phyloP scores from a whole-genome alignment of 2,797 vertebrate genomes.

The Coreius guichenoti region DNA sequence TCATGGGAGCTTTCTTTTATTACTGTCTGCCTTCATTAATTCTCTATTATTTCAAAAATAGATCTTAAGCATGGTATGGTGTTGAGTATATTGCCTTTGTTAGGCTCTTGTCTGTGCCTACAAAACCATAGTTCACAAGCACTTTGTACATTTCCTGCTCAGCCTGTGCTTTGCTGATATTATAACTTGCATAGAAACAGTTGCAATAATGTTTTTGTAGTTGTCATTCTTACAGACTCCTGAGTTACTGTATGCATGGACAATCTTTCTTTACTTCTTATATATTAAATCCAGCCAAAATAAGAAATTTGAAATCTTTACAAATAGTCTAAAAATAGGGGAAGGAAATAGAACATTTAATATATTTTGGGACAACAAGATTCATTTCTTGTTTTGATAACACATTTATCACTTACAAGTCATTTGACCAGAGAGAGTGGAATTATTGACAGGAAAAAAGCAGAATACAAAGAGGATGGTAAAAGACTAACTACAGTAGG shows the following conservation, averaged over 20 bases:
- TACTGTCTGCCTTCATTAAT: background rate
- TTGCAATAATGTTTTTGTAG: no score
- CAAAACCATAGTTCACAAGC: background rate
- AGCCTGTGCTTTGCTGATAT: background rate
- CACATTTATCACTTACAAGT: slow-evolving; percentile 12
- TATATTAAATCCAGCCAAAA: background rate
- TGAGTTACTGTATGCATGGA: no score
- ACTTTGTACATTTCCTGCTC: background rate
- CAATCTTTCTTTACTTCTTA: background rate
- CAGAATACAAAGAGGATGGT: background rate
- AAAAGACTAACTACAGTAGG: background rate
- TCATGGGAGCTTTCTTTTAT: background rate
- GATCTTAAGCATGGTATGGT: background rate
- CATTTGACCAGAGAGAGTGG: slow-evolving; percentile 46
- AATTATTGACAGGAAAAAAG: slow-evolving; percentile 51
- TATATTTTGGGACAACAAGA: background rate
- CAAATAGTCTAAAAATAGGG: background rate
- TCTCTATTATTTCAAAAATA: background rate
- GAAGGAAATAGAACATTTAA: background rate
- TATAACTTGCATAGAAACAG: background rate
- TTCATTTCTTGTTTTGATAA: slow-evolving; percentile 16
- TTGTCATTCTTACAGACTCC: no score
- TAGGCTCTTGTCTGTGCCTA: background rate
- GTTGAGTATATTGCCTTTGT: background rate
- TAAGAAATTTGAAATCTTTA: background rate